Percentiles rank a stretch among this genome's conserved stretches.
Conservation (phyloP, 1,140 invertebrate species). For the Carposina sasakii region DNA sequence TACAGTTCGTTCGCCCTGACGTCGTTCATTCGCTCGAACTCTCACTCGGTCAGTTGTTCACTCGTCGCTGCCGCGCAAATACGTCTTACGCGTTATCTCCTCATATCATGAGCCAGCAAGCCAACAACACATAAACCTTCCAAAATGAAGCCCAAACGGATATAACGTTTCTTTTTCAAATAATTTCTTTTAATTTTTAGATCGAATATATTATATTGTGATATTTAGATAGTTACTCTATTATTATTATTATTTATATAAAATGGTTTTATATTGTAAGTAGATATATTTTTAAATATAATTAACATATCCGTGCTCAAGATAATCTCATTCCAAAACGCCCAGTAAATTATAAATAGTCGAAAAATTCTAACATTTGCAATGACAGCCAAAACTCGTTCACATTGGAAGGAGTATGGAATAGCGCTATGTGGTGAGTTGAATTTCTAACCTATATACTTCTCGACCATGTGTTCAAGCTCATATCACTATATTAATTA, state of each 20-base stretch:
- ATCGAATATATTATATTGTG: constrained; percentile 68
- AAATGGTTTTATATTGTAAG: constrained; percentile 61
- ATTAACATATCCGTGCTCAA: constrained; percentile 64
- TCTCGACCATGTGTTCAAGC: constrained; percentile 30
- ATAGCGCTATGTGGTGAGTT: constrained; percentile 70
- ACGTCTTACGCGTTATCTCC: constrained; percentile 44
- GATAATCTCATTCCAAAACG: constrained; percentile 69
- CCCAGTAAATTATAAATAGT: constrained; percentile 47
- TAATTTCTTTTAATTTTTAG: constrained; percentile 61
- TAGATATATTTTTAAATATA: constrained; percentile 45
- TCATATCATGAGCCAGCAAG: constrained; percentile 63
- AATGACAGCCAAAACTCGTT: constrained; percentile 68
- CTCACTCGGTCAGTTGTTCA: constrained; percentile 60
- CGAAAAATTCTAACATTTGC: constrained; percentile 37
- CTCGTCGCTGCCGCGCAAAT: constrained; percentile 54
- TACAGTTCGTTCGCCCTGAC: constrained; percentile 54
- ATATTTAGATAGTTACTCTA: constrained; percentile 65
- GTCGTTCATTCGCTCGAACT: constrained; percentile 3
- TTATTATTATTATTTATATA: constrained; percentile 55
- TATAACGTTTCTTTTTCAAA: constrained; percentile 67
- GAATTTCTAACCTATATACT: constrained; percentile 57
- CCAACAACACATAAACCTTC: constrained; percentile 69
- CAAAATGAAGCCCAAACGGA: constrained; percentile 70
- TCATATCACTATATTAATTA: too few relatives aligned
- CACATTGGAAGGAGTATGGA: constrained; percentile 73